phyloP scores from a whole-genome alignment of 1,140 invertebrate genomes.

The Aphidius ervi region DNA sequence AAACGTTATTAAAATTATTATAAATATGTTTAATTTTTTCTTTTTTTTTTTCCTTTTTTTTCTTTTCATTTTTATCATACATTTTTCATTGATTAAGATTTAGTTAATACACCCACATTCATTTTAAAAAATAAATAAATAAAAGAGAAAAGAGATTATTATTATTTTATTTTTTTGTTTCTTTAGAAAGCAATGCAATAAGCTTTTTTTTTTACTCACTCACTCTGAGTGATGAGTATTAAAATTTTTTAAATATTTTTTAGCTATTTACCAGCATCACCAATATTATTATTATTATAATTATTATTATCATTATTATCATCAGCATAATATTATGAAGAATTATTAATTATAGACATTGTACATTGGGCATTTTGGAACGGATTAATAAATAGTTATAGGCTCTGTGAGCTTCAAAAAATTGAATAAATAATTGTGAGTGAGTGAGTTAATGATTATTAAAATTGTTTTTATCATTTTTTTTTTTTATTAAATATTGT shows the following conservation, averaged over 20 bases:
- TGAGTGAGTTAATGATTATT: slow-evolving; percentile 5
- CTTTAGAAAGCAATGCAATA: too few relatives aligned
- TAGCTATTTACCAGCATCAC: slow-evolving; percentile 12
- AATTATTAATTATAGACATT: slow-evolving; percentile 17
- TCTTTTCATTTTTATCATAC: slow-evolving; percentile 10
- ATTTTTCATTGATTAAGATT: slow-evolving; percentile 32
- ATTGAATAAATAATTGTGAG: slow-evolving; percentile 29
- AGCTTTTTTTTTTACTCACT: background rate
- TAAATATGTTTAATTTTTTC: slow-evolving; percentile 50
- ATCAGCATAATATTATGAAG: too few relatives aligned
- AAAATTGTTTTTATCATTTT: background rate
- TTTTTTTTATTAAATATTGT: slow-evolving; percentile 9
- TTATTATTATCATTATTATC: slow-evolving; percentile 16
- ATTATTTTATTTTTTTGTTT: too few relatives aligned
- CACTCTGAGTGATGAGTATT: background rate
- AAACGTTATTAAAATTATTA: slow-evolving; percentile 55
- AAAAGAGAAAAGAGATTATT: background rate
- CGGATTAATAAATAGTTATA: slow-evolving; percentile 46
- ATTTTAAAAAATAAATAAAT: slow-evolving; percentile 15
- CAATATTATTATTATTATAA: slow-evolving; percentile 1
- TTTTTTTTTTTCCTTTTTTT: slow-evolving; percentile 21
- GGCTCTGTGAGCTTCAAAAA: slow-evolving; percentile 34
- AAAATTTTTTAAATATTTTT: slow-evolving; percentile 1
- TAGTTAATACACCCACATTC: slow-evolving; percentile 21
- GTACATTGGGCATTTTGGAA: slow-evolving; percentile 42